These are phyloP conservation scores for Coelopa pilipes DNA, from an alignment of 2,888 invertebrate genomes.

Conservation along the genomic window DNA sequence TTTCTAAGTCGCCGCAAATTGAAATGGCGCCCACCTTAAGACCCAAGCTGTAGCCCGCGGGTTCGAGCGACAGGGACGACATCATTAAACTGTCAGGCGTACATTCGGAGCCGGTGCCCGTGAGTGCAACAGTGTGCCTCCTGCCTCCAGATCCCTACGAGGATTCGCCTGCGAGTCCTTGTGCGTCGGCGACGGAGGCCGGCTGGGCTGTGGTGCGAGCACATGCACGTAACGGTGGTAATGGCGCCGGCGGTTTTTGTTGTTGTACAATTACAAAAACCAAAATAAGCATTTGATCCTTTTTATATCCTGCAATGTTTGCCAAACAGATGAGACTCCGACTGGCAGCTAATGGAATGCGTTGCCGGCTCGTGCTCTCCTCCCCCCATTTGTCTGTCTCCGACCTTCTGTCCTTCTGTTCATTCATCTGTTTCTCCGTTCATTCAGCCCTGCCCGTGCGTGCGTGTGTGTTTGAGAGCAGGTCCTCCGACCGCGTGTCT, in stretches of 20 bases:
- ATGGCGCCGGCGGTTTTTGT: slow-evolving; percentile 21
- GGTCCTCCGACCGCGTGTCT: not conserved
- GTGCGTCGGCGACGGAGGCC: too few species aligned
- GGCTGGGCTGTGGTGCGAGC: too few species aligned
- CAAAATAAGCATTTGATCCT: slow-evolving; percentile 54
- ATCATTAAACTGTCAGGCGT: too few species aligned
- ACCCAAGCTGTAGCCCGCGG: too few species aligned
- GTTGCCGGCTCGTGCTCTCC: not conserved
- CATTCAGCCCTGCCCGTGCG: not conserved
- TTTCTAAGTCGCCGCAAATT: too few species aligned
- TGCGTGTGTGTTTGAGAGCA: not conserved
- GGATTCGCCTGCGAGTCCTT: too few species aligned
- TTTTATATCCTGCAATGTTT: slow-evolving; percentile 52
- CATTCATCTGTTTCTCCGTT: slow-evolving; percentile 20
- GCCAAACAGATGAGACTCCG: slow-evolving; percentile 51
- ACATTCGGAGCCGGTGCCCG: too few species aligned
- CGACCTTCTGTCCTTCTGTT: slow-evolving; percentile 20
- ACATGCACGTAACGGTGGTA: too few species aligned
- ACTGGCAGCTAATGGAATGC: slow-evolving; percentile 18
- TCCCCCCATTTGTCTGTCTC: not conserved
- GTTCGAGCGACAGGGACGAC: too few species aligned
- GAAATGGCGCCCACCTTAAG: too few species aligned
- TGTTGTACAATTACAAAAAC: slow-evolving; percentile 40
- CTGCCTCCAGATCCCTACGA: too few species aligned
- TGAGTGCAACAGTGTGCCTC: too few species aligned